phyloP scores from a whole-genome alignment of 1,140 invertebrate genomes.

The Camponotus vicinus region DNA sequence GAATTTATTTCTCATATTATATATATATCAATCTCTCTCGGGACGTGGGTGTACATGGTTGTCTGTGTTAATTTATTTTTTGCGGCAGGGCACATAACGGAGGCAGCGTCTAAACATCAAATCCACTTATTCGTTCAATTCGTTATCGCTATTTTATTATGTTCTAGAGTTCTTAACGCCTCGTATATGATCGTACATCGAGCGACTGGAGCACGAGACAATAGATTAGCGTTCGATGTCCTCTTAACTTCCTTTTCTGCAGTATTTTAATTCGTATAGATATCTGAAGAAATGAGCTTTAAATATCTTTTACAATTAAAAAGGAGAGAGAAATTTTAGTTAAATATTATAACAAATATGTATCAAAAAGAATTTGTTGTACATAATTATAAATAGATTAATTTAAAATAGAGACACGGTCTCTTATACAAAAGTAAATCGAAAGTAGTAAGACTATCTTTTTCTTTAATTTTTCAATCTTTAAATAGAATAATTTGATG shows the following conservation, averaged over 20 bases:
- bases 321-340: background rate
- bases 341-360: background rate
- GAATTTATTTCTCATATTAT: constrained; percentile 77
- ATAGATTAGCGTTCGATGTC: constrained; percentile 22
- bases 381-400: background rate
- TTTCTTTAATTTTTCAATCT: background rate
- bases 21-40: constrained; percentile 70
- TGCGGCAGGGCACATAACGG: constrained; percentile 75
- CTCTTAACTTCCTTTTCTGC: background rate
- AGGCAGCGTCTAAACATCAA: constrained; percentile 81
- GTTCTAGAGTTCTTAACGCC: constrained; percentile 71
- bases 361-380: background rate
- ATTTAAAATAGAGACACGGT: background rate
- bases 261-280: background rate
- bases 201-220: constrained; percentile 79
- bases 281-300: constrained; percentile 21
- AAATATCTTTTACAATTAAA: background rate
- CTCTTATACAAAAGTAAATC: background rate
- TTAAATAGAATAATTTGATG: background rate
- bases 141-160: constrained; percentile 75
- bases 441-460: background rate
- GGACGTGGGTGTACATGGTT: constrained; percentile 69
- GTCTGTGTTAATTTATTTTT: constrained; percentile 68
- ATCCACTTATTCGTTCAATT: constrained; percentile 80
- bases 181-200: constrained; percentile 69